These are phyloP conservation scores for Paragorgia papillata DNA, from an alignment of 92 coral and sea anemone species.

Conservation along the genomic window DNA sequence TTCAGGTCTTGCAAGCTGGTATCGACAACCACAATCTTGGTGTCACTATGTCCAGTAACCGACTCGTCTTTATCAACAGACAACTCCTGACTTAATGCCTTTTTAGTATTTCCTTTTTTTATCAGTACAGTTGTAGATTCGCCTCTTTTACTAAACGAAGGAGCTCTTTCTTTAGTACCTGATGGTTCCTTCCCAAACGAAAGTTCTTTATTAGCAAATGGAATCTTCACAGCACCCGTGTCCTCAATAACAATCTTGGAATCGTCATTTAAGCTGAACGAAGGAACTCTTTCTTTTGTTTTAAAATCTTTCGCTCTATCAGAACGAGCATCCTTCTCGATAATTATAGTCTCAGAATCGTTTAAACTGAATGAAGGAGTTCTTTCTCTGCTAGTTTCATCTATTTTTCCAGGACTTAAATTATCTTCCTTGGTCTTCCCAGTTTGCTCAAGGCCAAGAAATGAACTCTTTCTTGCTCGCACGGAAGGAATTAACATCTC, in stretches of 20 bases:
- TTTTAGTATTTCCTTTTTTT: background rate
- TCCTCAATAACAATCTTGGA: background rate
- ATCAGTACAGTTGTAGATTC: background rate
- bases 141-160: background rate
- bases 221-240: background rate
- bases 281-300: background rate
- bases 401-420: background rate
- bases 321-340: background rate
- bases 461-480: background rate
- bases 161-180: background rate
- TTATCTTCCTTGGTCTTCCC: background rate
- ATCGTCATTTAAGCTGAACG: background rate
- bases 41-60: background rate
- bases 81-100: background rate
- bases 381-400: background rate
- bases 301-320: background rate
- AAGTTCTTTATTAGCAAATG: too few species aligned
- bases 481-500: background rate
- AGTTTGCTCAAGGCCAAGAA: background rate
- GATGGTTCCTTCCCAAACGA: too few species aligned
- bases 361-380: constrained; percentile 10
- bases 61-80: too few species aligned
- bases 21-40: background rate
- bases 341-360: constrained; percentile 9
- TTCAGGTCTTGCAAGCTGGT: background rate